These are phyloP conservation scores for Cephus spinipes DNA, from an alignment of 2,888 invertebrate genomes.

Conservation along the genomic window DNA sequence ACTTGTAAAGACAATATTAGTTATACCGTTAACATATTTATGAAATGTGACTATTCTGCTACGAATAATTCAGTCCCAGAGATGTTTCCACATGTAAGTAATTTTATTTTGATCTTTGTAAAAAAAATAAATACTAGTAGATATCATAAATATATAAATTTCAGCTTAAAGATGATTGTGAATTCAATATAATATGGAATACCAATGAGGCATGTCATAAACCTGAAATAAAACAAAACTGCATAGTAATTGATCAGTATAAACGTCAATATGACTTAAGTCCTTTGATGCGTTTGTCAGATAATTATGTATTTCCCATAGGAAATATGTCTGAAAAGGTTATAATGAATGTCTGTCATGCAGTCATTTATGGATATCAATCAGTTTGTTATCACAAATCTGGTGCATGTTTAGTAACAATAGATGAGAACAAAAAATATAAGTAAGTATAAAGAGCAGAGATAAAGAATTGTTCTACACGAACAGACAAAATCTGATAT, in stretches of 20 bases:
- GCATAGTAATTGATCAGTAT: slow-evolving; percentile 36
- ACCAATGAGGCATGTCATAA: slow-evolving; percentile 46
- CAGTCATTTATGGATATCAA: slow-evolving; percentile 45
- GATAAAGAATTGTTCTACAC: not conserved
- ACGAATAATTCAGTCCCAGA: slow-evolving; percentile 34
- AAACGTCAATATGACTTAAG: slow-evolving; percentile 49
- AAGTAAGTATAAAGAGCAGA: not conserved
- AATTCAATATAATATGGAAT: slow-evolving; percentile 47
- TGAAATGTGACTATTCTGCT: slow-evolving; percentile 50
- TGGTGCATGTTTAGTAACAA: slow-evolving; percentile 39
- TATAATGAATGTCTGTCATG: slow-evolving; percentile 59
- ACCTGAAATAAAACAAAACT: slow-evolving; percentile 24
- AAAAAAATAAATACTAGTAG: not conserved
- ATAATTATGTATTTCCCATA: slow-evolving; percentile 50
- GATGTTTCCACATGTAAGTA: slow-evolving; percentile 40
- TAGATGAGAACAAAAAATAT: not conserved
- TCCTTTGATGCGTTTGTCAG: slow-evolving; percentile 40
- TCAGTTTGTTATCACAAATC: slow-evolving; percentile 30
- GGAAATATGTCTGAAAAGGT: slow-evolving; percentile 30
- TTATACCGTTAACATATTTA: slow-evolving; percentile 45
- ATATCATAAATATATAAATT: slow-evolving; percentile 23
- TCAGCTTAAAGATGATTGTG: slow-evolving; percentile 34
- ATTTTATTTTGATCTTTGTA: not conserved
- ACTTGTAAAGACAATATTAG: slow-evolving; percentile 34
- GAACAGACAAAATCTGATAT: not conserved